Evolutionary conservation across 2,113 vertebrate genomes (phyloP).

Genomic region (Cyprinus carpio): DNA sequence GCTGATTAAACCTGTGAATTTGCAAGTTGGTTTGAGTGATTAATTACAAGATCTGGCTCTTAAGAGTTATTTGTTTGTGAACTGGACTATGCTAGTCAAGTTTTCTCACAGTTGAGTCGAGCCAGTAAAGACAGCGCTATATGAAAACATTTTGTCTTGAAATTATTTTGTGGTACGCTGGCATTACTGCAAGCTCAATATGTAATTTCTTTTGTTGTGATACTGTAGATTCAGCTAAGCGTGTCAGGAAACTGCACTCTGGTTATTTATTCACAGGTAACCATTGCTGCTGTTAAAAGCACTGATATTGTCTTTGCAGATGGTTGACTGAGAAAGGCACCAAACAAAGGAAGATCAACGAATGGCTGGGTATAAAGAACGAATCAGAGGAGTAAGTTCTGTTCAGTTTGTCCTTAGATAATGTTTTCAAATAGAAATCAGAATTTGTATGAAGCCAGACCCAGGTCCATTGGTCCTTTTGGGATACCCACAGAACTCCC

Average conservation of each 20-base stretch:
- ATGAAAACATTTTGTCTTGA: neutral
- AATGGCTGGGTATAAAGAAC: conserved; percentile 92
- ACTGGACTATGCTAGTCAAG: neutral
- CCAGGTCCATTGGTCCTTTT: neutral
- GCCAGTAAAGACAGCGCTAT: neutral
- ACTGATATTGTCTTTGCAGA: conserved; percentile 64
- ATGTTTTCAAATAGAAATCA: neutral
- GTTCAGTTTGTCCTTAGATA: neutral
- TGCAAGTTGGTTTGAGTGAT: neutral
- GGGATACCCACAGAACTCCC: neutral
- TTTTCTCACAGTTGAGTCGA: neutral
- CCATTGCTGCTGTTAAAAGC: neutral
- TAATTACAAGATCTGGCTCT: too few species aligned
- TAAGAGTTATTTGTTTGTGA: neutral
- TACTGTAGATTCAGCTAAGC: neutral
- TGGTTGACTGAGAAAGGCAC: conserved; percentile 99
- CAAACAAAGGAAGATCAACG: conserved; percentile 94
- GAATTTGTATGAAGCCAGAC: neutral
- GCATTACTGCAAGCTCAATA: neutral
- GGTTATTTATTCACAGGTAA: neutral
- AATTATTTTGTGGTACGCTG: neutral
- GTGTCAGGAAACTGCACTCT: neutral
- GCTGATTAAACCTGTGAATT: neutral
- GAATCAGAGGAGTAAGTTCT: conserved; percentile 97
- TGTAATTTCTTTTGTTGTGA: neutral